These are phyloP conservation scores for Distichodus sexfasciatus DNA, from an alignment of 2,797 vertebrate genomes.

Conservation along the genomic window DNA sequence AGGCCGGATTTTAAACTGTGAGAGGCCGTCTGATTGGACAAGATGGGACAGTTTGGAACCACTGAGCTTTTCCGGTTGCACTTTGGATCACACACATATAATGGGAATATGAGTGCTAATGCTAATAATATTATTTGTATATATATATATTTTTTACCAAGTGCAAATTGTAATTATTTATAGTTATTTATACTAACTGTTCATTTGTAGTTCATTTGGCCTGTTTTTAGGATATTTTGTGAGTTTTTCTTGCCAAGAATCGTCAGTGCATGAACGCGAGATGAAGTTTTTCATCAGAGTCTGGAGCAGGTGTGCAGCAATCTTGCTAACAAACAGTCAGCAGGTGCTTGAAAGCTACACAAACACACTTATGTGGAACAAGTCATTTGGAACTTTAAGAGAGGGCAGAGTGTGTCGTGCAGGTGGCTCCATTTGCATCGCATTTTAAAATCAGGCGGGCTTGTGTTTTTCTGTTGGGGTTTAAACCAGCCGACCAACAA, in stretches of 20 bases:
- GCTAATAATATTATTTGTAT: neutral
- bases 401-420: slow-evolving; percentile 1
- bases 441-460: neutral
- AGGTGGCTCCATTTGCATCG: slow-evolving; percentile 11
- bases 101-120: too few species aligned
- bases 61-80: neutral
- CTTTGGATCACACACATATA: too few species aligned
- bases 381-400: slow-evolving; percentile 4
- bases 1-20: slow-evolving; percentile 12
- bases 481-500: too few species aligned
- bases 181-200: too few species aligned
- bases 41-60: neutral
- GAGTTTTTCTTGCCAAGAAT: too few species aligned
- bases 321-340: slow-evolving; percentile 10
- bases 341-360: slow-evolving; percentile 20
- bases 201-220: too few species aligned
- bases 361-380: slow-evolving; percentile 1
- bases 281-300: neutral
- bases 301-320: slow-evolving; percentile 23
- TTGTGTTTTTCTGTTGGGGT: neutral
- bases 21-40: slow-evolving; percentile 18
- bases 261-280: neutral
- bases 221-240: too few species aligned
- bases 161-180: too few species aligned
- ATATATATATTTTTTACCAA: neutral